These are phyloP conservation scores for Columba livia DNA, from an alignment of 2,113 vertebrate species.

Conservation along the genomic window DNA sequence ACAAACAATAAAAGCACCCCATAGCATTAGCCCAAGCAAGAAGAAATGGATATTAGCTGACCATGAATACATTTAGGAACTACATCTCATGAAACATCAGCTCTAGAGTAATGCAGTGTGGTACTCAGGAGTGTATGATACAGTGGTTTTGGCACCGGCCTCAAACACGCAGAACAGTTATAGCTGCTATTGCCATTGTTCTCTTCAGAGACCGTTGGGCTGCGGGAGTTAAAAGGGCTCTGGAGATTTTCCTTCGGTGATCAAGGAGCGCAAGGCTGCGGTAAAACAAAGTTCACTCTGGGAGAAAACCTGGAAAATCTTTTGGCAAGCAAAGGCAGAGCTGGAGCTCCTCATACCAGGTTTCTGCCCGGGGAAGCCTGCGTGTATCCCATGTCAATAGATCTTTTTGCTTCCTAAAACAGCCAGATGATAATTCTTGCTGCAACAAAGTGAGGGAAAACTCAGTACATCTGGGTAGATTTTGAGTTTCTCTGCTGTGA, in stretches of 20 bases:
- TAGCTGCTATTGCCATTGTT: neutral
- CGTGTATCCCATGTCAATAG: neutral
- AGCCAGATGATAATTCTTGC: neutral
- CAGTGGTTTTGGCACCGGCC: neutral
- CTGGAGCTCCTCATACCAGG: neutral
- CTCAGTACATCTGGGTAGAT: neutral
- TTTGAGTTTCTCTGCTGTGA: neutral
- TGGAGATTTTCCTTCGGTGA: slow-evolving; percentile 23
- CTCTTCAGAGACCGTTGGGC: neutral
- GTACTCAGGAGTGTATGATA: neutral
- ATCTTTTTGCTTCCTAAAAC: neutral
- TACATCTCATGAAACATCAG: neutral
- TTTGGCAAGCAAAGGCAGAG: neutral
- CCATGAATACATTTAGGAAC: neutral
- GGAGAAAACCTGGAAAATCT: slow-evolving; percentile 9
- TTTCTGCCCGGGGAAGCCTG: neutral
- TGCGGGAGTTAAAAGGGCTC: neutral
- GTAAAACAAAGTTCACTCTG: neutral
- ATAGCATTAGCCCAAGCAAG: neutral
- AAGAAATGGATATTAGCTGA: neutral
- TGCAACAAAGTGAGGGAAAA: neutral
- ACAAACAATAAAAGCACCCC: neutral
- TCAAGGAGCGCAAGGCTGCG: neutral
- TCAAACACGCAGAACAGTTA: neutral
- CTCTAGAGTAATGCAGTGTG: neutral